Evolutionary conservation across 2,888 invertebrate genomes (phyloP), one percentile per base, ranked within the genome.

Genomic region (Ophion obscuratus): DNA sequence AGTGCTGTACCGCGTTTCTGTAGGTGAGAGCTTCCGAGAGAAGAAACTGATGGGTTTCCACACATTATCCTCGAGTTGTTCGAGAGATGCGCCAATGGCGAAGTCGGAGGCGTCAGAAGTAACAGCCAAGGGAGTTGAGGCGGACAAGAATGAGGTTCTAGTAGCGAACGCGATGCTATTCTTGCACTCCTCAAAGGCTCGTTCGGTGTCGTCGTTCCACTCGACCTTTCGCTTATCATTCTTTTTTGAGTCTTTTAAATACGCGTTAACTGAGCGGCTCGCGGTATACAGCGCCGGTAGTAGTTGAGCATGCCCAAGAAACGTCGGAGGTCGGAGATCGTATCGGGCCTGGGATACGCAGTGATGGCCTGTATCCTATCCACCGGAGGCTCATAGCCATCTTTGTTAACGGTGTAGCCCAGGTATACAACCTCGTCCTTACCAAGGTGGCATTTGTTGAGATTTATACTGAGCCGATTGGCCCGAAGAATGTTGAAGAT

Each of bases 251-350:
- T 76, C 31, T 53, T 81, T 78, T 2, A 86, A 62, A 27, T 84
- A 84, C 1, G 11, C 62, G 62, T 91, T 20, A 64, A 6, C 11
- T 40, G 2, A 11, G 86, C 84, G 5, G 79, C 82, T 6, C 79
- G 20, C 20, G 61, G 71, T 4, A 80, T 36, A 17, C 78, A 74
- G 0, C 27, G 17, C 10, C 84, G 70, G 20, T 87, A 84, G 47
- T 87, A 81, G n/a, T 84, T 84, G 1, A 81, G n/a, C 53, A 84
- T 73, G 10, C 82, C 84, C 5, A 82, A 31, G 24, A 84, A 87
- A 47, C 66, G 11, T 24, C 84, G 24, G 2, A 80, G 83, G 14
- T 83, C 80, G 24, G 20, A 10, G 53, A 79, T 44, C 11, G 73
- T 79, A 14, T 73, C 24, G 0, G 78, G 11, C 67, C 47, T 0